Conservation (phyloP, 2,797 vertebrate species). For the Peromyscus eremicus region DNA sequence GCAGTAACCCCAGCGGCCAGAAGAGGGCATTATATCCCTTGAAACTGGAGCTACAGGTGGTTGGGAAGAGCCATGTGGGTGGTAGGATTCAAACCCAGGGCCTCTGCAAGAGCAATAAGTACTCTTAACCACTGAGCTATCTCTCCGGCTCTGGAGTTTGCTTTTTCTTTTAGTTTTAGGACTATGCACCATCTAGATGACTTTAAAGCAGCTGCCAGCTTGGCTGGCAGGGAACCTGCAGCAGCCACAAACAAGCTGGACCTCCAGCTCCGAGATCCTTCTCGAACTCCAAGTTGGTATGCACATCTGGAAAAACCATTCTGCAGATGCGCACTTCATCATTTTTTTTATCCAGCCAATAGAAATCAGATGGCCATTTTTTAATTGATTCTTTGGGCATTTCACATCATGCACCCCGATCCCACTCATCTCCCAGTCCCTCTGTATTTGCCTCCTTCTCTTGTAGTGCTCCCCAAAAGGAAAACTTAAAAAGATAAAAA, state of each 20-base stretch:
- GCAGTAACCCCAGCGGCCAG: neutral
- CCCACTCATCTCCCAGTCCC: neutral
- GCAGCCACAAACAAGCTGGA: neutral
- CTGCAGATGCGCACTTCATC: no score
- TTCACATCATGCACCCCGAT: neutral
- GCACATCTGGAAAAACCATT: neutral
- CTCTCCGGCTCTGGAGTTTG: neutral
- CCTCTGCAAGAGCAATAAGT: neutral
- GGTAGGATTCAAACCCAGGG: neutral
- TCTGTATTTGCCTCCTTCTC: neutral
- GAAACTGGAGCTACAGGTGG: neutral
- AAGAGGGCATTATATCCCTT: neutral
- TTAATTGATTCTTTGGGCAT: neutral
- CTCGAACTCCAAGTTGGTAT: accelerated
- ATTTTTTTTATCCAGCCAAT: neutral
- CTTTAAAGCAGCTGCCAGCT: neutral
- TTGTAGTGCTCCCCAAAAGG: neutral
- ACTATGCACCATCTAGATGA: accelerated
- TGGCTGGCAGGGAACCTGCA: neutral
- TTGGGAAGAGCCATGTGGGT: neutral
- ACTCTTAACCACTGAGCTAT: neutral
- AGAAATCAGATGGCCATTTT: neutral
- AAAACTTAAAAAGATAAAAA: neutral
- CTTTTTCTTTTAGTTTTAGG: neutral
- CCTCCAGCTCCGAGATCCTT: accelerated